Conservation (phyloP, 2,113 vertebrate species). For the Tetrax tetrax region DNA sequence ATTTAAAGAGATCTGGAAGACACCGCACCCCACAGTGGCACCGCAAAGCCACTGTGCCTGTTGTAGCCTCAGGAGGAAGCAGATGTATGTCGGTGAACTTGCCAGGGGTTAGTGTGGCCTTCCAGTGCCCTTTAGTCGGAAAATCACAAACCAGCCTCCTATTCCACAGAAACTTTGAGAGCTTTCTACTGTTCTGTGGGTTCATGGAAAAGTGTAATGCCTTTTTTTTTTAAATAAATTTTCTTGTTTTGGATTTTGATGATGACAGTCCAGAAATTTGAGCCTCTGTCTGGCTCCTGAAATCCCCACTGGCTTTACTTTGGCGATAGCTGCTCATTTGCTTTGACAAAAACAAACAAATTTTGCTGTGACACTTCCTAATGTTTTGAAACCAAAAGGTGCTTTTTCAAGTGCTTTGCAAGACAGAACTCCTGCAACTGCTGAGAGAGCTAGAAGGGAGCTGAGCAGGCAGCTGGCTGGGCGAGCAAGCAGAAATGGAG, state of each 20-base stretch:
- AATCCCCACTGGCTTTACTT: not conserved
- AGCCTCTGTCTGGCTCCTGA: not conserved
- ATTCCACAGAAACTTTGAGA: not conserved
- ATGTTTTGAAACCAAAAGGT: not conserved
- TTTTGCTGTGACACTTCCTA: not conserved
- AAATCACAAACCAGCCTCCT: not conserved
- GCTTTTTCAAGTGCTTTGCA: not conserved
- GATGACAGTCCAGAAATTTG: not conserved
- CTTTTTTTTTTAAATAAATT: not conserved
- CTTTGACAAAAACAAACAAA: not conserved
- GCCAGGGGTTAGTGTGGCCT: not conserved
- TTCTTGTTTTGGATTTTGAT: not conserved
- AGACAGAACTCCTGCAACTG: not conserved
- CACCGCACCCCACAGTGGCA: fast-evolving
- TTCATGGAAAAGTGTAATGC: not conserved
- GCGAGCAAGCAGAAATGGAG: fast-evolving
- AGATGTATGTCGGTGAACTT: fast-evolving
- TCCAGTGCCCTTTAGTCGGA: not conserved
- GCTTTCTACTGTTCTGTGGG: not conserved
- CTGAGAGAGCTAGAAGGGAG: not conserved
- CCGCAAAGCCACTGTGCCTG: fast-evolving
- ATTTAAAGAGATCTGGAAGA: not conserved
- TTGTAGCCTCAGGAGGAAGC: not conserved
- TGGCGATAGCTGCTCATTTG: not conserved
- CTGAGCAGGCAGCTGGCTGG: not conserved